Conservation (phyloP, 2,888 invertebrate genomes). For the Cryptocephalus primarius region DNA sequence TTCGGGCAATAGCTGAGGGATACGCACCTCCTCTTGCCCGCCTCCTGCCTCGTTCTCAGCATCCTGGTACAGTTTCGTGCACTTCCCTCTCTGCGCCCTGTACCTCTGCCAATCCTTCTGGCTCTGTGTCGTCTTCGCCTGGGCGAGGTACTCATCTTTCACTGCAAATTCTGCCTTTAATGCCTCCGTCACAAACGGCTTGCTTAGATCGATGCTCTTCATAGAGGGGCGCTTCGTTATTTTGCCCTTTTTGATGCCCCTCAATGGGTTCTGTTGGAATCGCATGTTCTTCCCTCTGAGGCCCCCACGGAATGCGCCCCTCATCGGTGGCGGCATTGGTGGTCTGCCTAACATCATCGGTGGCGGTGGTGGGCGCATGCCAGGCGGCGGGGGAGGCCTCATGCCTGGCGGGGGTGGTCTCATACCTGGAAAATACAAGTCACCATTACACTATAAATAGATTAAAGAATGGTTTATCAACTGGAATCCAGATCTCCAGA, state of each 20-base stretch:
- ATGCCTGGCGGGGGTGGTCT: conserved; percentile 24
- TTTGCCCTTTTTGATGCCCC: conserved; percentile 23
- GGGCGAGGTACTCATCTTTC: conserved; percentile 41
- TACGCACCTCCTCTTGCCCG: conserved; percentile 41
- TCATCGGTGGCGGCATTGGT: conserved; percentile 17
- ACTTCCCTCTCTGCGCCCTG: conserved; percentile 47
- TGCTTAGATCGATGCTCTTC: conserved; percentile 35
- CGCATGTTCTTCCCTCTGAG: conserved; percentile 15
- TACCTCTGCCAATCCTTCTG: conserved; percentile 46
- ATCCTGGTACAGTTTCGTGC: conserved; percentile 43
- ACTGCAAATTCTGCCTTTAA: conserved; percentile 41
- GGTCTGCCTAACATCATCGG: conserved; percentile 24
- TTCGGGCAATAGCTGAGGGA: conserved; percentile 37
- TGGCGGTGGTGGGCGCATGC: conserved; percentile 23
- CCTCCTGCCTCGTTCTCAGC: conserved; percentile 44
- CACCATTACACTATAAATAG: no score
- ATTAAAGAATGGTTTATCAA: no score
- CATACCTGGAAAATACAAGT: conserved; percentile 12
- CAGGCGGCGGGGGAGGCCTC: conserved; percentile 20
- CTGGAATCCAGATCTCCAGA: no score
- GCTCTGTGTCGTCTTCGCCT: conserved; percentile 38
- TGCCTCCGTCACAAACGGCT: conserved; percentile 47
- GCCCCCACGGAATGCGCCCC: conserved; percentile 19
- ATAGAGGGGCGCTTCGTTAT: conserved; percentile 21
- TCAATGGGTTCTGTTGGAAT: conserved; percentile 6